Conservation (phyloP, 1,140 invertebrate species). For the Heliconius melpomene region DNA sequence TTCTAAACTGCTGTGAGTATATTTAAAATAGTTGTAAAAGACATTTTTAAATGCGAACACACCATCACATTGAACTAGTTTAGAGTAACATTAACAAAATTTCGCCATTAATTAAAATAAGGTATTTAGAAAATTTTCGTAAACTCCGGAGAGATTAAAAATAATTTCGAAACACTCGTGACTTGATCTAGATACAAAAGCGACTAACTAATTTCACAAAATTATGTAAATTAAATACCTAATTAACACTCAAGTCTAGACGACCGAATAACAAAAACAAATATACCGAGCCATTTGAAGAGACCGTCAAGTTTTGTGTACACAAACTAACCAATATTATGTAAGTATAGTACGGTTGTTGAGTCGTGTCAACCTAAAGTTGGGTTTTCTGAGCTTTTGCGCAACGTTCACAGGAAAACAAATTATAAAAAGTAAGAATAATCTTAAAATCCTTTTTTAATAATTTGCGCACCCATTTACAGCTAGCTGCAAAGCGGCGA, state of each 20-base stretch:
- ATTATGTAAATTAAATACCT: background rate
- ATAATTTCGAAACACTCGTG: background rate
- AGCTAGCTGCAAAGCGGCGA: too few species aligned
- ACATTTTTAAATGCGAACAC: background rate
- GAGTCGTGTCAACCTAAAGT: too few species aligned
- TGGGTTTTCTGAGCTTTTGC: too few species aligned
- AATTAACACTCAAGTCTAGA: conserved; percentile 3
- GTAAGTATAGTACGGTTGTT: background rate
- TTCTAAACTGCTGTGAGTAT: too few species aligned
- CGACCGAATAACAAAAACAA: conserved; percentile 11
- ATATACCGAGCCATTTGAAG: background rate
- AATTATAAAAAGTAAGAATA: background rate
- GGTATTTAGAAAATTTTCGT: background rate
- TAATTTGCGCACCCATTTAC: too few species aligned
- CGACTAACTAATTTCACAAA: conserved; percentile 4
- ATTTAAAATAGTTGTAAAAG: too few species aligned
- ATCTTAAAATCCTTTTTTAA: too few species aligned
- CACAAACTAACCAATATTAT: background rate
- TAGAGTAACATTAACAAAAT: background rate
- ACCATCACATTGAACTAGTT: too few species aligned
- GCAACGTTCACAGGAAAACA: too few species aligned
- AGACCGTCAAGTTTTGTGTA: background rate
- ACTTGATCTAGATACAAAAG: background rate
- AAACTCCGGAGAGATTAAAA: background rate
- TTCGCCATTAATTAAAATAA: background rate